Conservation (phyloP, 1,140 invertebrate species). For the Papilio helenus region DNA sequence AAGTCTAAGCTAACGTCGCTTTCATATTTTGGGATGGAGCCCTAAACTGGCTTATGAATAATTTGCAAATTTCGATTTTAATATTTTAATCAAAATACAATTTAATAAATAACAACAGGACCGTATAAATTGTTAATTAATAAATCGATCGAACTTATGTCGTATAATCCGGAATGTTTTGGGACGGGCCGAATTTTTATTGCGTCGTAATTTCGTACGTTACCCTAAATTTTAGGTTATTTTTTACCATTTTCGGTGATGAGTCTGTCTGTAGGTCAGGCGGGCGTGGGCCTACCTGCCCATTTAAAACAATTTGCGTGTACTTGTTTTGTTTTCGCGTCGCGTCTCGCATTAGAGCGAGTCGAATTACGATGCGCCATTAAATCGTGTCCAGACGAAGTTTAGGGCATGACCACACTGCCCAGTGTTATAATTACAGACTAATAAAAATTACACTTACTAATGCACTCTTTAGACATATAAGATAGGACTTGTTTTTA, state of each 20-base stretch:
- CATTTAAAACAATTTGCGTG: conserved; percentile 80
- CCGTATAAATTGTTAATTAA: conserved; percentile 16
- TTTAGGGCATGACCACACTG: conserved; percentile 46
- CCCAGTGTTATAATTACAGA: conserved; percentile 2
- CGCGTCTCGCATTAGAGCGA: conserved; percentile 63
- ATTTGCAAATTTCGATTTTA: neutral
- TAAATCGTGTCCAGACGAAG: conserved; percentile 62
- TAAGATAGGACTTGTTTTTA: neutral
- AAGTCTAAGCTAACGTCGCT: neutral
- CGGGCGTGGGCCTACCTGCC: conserved; percentile 71
- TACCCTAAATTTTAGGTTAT: conserved; percentile 16
- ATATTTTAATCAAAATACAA: conserved; percentile 11
- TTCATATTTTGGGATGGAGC: neutral
- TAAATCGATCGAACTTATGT: conserved; percentile 2
- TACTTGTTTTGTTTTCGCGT: conserved; percentile 62
- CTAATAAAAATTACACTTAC: neutral
- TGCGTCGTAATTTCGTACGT: conserved; percentile 26
- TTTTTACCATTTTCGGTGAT: conserved; percentile 64
- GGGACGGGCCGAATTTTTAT: neutral
- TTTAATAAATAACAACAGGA: neutral
- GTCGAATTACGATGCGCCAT: conserved; percentile 65
- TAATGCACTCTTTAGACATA: neutral
- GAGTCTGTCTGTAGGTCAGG: conserved; percentile 73
- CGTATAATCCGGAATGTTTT: conserved; percentile 14
- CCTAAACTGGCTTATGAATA: neutral